These are phyloP conservation scores for Macropodus opercularis DNA, from an alignment of 2,797 vertebrate genomes.

Conservation along the genomic window DNA sequence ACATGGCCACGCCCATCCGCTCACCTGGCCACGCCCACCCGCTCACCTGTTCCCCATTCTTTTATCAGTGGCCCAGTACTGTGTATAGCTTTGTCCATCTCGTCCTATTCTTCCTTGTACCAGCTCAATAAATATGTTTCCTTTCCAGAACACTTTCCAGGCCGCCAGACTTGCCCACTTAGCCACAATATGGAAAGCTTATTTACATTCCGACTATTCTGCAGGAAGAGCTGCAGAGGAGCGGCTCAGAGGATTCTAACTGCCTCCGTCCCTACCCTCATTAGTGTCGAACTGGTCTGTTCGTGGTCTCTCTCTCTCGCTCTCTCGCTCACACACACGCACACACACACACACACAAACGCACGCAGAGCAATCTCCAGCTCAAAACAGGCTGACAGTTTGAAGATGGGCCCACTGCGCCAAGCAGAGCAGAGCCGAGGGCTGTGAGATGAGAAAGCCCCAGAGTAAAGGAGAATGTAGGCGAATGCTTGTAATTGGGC, in stretches of 20 bases:
- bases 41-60: too few relatives aligned
- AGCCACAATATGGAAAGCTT: conserved; percentile 46
- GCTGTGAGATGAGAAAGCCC: conserved; percentile 75
- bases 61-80: too few relatives aligned
- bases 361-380: conserved; percentile 44
- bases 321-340: neutral
- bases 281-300: conserved; percentile 66
- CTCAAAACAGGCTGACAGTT: conserved; percentile 75
- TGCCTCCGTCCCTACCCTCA: conserved; percentile 70
- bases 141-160: conserved; percentile 27
- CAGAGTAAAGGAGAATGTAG: conserved; percentile 71
- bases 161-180: conserved; percentile 25
- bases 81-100: too few relatives aligned
- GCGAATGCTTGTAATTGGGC: conserved; percentile 74
- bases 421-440: conserved; percentile 50
- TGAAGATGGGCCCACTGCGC: conserved; percentile 75
- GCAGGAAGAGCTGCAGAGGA: conserved; percentile 52
- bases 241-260: conserved; percentile 58
- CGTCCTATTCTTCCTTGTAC: too few relatives aligned
- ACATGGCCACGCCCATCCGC: too few relatives aligned
- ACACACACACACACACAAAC: conserved; percentile 2
- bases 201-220: conserved; percentile 68
- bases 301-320: conserved; percentile 13
- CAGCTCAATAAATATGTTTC: too few relatives aligned
- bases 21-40: too few relatives aligned